phyloP scores from a whole-genome alignment of 1,140 invertebrate genomes.

The Drosophila novamexicana region DNA sequence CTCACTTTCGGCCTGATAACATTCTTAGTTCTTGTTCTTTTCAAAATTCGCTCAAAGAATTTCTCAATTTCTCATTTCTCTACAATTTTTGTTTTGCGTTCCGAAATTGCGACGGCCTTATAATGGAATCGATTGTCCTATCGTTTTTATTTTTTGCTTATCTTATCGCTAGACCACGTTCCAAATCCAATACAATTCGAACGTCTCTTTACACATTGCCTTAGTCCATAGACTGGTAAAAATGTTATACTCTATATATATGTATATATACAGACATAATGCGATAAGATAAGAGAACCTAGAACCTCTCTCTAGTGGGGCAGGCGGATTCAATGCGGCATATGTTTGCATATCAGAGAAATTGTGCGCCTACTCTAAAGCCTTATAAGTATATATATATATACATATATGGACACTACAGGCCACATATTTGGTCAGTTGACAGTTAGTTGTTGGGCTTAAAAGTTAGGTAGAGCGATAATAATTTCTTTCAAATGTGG shows the following conservation, averaged over 20 bases:
- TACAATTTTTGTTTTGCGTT: background rate
- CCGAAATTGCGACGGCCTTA: conserved; percentile 12
- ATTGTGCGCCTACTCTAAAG: conserved; percentile 10
- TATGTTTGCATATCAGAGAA: conserved; percentile 54
- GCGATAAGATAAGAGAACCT: conserved; percentile 50
- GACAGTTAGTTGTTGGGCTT: conserved; percentile 17
- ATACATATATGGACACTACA: background rate
- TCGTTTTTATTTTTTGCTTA: conserved; percentile 17
- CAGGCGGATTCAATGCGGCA: conserved; percentile 50
- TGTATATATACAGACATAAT: conserved; percentile 5
- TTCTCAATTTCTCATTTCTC: conserved; percentile 2
- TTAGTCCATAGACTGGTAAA: conserved; percentile 20
- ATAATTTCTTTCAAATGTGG: conserved; percentile 32
- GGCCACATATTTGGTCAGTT: conserved; percentile 16
- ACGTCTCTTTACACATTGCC: conserved; percentile 19
- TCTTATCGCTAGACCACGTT: conserved; percentile 41
- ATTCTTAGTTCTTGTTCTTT: background rate
- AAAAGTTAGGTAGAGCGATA: conserved; percentile 1
- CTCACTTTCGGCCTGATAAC: conserved; percentile 2
- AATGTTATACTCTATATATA: conserved; percentile 10
- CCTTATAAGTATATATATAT: background rate
- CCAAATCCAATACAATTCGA: conserved; percentile 44
- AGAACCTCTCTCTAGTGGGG: background rate
- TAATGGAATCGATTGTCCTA: conserved; percentile 41
- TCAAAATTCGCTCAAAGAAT: conserved; percentile 8